Evolutionary conservation across 2,888 invertebrate species (phyloP).

Genomic region (Sicus ferrugineus): DNA sequence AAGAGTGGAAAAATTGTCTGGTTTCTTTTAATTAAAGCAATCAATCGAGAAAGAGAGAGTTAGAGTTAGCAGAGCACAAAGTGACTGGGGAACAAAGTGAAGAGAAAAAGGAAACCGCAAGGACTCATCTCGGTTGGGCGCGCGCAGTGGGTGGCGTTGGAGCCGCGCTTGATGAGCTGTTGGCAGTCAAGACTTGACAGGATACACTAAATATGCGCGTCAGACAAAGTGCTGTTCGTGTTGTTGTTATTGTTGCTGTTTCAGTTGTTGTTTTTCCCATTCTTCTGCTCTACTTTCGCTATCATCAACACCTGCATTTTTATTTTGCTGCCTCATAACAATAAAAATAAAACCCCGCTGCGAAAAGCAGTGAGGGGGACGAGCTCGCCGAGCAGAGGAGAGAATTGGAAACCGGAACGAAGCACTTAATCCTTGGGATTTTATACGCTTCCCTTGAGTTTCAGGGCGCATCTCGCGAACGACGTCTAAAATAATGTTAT

Average conservation of each 20-base stretch:
- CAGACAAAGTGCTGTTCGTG: not conserved
- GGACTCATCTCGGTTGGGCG: not conserved
- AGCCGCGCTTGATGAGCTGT: not conserved
- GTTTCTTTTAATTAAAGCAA: constrained; percentile 35
- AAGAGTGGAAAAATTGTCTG: constrained; percentile 15
- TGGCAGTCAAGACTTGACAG: not conserved
- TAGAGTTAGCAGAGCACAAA: not conserved
- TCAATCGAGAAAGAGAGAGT: constrained; percentile 11
- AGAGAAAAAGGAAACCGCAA: constrained; percentile 15
- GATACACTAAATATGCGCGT: not conserved
- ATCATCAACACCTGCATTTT: constrained; percentile 10
- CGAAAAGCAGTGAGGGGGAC: not conserved
- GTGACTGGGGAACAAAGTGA: no score
- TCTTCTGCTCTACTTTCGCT: not conserved
- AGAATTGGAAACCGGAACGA: not conserved
- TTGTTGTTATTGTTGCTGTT: constrained; percentile 2
- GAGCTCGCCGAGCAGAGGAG: not conserved
- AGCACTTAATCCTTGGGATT: constrained; percentile 2
- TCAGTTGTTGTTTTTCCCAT: not conserved
- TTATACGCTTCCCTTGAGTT: constrained; percentile 7
- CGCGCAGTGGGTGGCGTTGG: not conserved
- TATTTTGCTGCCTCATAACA: constrained; percentile 10
- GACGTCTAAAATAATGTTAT: constrained; percentile 2
- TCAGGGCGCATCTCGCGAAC: not conserved
- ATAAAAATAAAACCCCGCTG: not conserved